Percentiles rank a stretch among this genome's conserved stretches.
phyloP scores from a whole-genome alignment of 2,113 vertebrate genomes.

The Numida meleagris region DNA sequence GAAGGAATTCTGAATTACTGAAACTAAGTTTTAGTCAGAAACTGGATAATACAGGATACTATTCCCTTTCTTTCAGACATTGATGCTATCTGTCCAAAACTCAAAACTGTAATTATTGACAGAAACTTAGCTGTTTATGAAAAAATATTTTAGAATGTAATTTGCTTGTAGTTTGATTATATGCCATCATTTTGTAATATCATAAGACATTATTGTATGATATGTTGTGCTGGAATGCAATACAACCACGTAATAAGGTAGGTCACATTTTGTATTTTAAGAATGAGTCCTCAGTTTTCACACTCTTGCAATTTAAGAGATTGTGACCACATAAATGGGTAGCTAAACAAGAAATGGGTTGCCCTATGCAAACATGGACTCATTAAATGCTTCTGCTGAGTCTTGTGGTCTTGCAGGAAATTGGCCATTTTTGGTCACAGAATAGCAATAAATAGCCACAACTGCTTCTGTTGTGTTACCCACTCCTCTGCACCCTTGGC shows the following conservation, averaged over 20 bases:
- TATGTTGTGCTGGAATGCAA: neutral
- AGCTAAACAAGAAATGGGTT: neutral
- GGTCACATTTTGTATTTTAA: neutral
- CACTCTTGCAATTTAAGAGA: neutral
- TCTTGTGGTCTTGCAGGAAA: neutral
- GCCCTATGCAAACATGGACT: neutral
- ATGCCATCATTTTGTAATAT: neutral
- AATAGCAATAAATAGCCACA: neutral
- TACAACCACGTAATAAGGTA: neutral
- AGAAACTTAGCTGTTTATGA: neutral
- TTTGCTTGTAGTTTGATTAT: neutral
- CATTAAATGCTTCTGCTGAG: neutral
- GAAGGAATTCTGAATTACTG: neutral
- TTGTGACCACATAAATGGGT: rapidly evolving
- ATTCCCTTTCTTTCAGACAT: neutral
- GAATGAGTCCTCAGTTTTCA: neutral
- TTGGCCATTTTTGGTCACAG: neutral
- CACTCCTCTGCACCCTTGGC: neutral
- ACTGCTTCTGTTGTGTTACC: neutral
- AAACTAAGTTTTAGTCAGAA: neutral
- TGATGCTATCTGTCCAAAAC: neutral
- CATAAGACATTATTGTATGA: neutral
- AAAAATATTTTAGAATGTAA: neutral
- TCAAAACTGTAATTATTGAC: neutral
- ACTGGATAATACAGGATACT: neutral